These are phyloP conservation scores for Gallinago solitaria DNA, from an alignment of 2,797 vertebrate species.

Conservation along the genomic window DNA sequence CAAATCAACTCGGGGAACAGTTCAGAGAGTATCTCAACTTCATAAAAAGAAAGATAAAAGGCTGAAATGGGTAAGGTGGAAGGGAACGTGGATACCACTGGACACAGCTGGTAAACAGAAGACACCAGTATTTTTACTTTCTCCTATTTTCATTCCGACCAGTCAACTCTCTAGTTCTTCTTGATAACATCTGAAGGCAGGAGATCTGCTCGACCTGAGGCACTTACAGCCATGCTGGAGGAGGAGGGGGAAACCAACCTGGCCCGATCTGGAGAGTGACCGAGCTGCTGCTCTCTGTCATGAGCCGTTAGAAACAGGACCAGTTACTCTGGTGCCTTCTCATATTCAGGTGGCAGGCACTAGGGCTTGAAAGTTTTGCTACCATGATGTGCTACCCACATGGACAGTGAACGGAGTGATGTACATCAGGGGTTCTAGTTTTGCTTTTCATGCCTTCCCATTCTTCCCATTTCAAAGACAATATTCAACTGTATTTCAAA, in stretches of 20 bases:
- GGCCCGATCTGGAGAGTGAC: neutral
- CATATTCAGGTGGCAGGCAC: neutral
- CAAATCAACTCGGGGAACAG: neutral
- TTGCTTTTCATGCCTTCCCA: neutral
- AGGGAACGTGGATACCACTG: neutral
- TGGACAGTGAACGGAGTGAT: neutral
- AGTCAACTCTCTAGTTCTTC: neutral
- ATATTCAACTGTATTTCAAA: neutral
- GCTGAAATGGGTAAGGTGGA: neutral
- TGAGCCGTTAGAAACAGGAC: neutral
- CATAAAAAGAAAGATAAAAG: neutral
- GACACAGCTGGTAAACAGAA: neutral
- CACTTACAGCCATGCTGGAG: neutral
- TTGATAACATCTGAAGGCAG: neutral
- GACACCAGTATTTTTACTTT: neutral
- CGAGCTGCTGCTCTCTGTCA: neutral
- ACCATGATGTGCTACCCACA: neutral
- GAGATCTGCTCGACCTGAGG: neutral
- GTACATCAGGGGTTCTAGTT: accelerated
- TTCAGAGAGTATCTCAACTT: neutral
- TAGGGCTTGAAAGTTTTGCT: neutral
- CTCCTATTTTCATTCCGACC: neutral
- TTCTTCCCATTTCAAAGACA: neutral
- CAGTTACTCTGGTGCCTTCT: neutral
- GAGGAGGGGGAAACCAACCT: neutral